Evolutionary conservation across 2,113 vertebrate genomes (phyloP).

Genomic region (Lamprotornis superbus): DNA sequence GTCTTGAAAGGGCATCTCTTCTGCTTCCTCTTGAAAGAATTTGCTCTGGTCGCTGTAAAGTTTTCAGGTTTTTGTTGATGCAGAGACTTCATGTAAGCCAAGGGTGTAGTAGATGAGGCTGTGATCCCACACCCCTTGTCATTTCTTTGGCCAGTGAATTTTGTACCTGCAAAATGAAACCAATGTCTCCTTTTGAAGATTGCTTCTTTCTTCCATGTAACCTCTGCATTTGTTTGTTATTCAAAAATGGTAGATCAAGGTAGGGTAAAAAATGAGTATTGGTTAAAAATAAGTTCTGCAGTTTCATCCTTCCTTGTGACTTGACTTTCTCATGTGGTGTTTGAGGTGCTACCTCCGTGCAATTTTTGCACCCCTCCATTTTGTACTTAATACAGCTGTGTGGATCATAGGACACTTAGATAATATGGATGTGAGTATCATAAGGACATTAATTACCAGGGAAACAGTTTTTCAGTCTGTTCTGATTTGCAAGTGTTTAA

Average conservation of each 20-base stretch:
- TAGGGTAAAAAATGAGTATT: not conserved
- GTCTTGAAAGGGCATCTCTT: conserved; percentile 2
- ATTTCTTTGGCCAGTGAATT: not conserved
- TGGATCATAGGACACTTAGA: not conserved
- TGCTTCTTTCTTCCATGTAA: not conserved
- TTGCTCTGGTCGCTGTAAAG: not conserved
- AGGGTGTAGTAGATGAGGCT: not conserved
- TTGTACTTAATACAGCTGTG: not conserved
- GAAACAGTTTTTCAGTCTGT: not conserved
- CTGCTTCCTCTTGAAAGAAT: not conserved
- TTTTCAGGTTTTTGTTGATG: not conserved
- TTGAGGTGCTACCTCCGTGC: not conserved
- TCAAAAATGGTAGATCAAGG: not conserved
- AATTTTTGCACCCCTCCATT: not conserved
- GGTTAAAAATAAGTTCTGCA: not conserved
- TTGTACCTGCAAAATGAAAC: not conserved
- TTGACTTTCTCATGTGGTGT: not conserved
- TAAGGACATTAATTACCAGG: not conserved
- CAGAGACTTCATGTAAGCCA: not conserved
- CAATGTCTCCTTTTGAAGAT: not conserved
- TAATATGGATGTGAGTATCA: not conserved
- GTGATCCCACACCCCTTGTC: not conserved
- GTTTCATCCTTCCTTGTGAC: not conserved
- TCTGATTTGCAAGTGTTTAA: not conserved
- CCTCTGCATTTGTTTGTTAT: not conserved